Base-by-base conservation (phyloP, 2,113 vertebrate genomes). In the Thamnaconus septentrionalis region DNA sequence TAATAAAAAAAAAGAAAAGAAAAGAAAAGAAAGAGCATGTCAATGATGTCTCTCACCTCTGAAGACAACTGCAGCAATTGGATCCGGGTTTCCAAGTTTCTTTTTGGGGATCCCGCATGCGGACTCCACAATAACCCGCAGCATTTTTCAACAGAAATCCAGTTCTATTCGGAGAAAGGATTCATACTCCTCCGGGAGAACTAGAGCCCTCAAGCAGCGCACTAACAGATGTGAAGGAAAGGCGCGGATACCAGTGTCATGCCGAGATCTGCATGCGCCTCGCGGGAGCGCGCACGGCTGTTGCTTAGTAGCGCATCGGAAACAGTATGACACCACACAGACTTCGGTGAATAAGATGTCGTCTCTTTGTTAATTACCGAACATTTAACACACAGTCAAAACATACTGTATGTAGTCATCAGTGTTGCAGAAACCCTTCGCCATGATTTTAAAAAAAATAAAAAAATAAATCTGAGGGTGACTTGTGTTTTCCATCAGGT, bases 41-140 rank as follows among this genome's bases (percentile, higher is more conserved):
- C 10, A 54, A 5, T 41, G 4, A 7, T 4, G 83, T 69, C 69
- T 50, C 96, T 96, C 91, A 98, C 97, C 97, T 91, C 93, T 95
- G 84, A 96, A 98, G 75, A 94, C 76, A 77, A 98, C 67, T 31
- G 88, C 84, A 61, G 89, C 89, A 47, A 98, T 94, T 49, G 97
- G 97, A 87, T 98, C 96, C 61, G 97, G 97, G 61, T 91, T 93
- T 75, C 97, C 94, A 77, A 98, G 90, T 76, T 91, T 98, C 73
- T 94, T 94, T 90, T 94, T 96, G 18, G 97, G 96, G 61, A 98
- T 94, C 67, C 94, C 93, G 53, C 66, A 79, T 39, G 97, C 96
- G 40, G 93, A 95, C 76, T 98, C 95, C 69, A 98, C 93, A 57
- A 93, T 84, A 48, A 98, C 93, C 12, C 94, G 94, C 83, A 98